A percentile compares a stretch with the other conserved stretches of the same genome.
Conservation (phyloP, 2,888 invertebrate species). For the Drosophila anomalata region DNA sequence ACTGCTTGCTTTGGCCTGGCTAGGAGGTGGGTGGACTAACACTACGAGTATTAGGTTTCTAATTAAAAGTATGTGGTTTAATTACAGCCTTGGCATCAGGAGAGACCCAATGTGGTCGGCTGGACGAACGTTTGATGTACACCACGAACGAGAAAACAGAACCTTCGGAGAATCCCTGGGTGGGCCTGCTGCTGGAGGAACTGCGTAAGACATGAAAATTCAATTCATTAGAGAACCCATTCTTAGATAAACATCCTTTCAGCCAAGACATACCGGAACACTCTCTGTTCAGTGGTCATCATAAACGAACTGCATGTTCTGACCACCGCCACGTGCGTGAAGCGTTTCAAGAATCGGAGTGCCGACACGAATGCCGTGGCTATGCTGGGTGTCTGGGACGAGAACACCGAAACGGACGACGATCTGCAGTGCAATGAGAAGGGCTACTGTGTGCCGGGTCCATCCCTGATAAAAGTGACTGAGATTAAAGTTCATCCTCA, state of each 20-base stretch:
- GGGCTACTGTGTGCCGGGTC: conserved; percentile 62
- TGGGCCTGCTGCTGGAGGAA: conserved; percentile 47
- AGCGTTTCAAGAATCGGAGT: conserved; percentile 28
- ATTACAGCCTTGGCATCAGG: conserved; percentile 5
- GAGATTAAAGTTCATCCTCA: conserved; percentile 52
- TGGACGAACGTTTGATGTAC: conserved; percentile 55
- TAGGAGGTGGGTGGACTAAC: conserved; percentile 39
- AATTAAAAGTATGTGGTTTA: not conserved
- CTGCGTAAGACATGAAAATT: conserved; percentile 9
- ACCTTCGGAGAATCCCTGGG: conserved; percentile 61
- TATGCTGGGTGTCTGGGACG: conserved; percentile 55
- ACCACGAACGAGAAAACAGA: conserved; percentile 15
- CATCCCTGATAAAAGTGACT: conserved; percentile 36
- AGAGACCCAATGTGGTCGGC: conserved; percentile 40
- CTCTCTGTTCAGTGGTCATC: conserved; percentile 53
- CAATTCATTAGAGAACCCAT: no score
- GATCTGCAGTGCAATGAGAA: conserved; percentile 43
- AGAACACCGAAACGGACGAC: conserved; percentile 20
- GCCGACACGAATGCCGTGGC: conserved; percentile 26
- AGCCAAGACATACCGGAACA: conserved; percentile 21
- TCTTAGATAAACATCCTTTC: not conserved
- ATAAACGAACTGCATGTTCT: conserved; percentile 49
- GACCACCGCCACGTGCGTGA: conserved; percentile 57
- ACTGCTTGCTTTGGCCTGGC: conserved; percentile 27
- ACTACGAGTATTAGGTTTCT: not conserved